Conservation (phyloP, 2,797 vertebrate species). For the Lithobates pipiens region DNA sequence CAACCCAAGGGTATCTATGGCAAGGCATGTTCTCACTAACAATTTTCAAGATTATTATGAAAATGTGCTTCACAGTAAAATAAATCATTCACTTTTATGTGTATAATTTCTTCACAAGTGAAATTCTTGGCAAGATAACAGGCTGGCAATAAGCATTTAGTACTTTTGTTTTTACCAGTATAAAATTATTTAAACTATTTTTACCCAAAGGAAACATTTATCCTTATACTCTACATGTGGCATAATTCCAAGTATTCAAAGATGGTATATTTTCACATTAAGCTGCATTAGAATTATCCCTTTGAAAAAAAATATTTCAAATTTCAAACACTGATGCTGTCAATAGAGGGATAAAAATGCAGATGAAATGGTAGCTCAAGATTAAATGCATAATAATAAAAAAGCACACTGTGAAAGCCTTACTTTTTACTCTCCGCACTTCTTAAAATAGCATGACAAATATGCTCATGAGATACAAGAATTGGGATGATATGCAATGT, state of each 20-base stretch:
- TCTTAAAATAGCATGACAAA: constrained; percentile 64
- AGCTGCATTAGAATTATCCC: neutral
- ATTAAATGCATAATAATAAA: constrained; percentile 47
- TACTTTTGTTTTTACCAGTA: constrained; percentile 4
- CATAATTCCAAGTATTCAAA: constrained; percentile 10
- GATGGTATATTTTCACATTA: constrained; percentile 7
- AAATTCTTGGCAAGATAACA: neutral
- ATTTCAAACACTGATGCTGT: constrained; percentile 40
- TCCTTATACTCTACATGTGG: neutral
- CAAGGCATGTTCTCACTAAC: too few species aligned
- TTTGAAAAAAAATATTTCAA: constrained; percentile 26
- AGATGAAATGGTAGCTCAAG: constrained; percentile 36
- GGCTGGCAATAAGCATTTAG: neutral
- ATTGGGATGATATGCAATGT: constrained; percentile 68
- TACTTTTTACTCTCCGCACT: constrained; percentile 36
- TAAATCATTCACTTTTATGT: too few species aligned
- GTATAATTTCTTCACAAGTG: neutral
- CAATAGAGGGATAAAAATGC: constrained; percentile 49
- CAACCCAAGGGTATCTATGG: too few species aligned
- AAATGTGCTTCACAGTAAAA: neutral
- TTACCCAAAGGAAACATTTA: neutral
- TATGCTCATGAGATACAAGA: constrained; percentile 63
- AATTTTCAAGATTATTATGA: neutral
- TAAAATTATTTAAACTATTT: constrained; percentile 13
- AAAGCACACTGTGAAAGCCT: constrained; percentile 39